Evolutionary conservation across 2,113 vertebrate species (phyloP).

Genomic region (Okapia johnstoni): DNA sequence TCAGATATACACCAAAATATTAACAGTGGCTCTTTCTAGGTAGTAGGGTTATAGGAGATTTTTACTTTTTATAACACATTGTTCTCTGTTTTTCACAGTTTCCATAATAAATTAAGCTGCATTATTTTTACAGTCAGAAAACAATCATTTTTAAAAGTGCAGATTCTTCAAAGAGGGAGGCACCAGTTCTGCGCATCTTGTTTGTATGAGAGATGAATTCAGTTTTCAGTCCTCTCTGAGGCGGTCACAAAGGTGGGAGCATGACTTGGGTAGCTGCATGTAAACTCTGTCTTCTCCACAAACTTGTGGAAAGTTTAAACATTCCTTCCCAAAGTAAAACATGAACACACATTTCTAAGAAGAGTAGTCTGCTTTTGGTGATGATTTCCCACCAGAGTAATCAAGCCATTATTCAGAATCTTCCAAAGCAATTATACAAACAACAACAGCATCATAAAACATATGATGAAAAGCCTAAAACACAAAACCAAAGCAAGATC

Average conservation of each 20-base stretch:
- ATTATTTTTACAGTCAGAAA: not conserved
- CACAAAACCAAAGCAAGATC: constrained; percentile 30
- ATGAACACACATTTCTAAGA: not conserved
- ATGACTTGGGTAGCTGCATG: not conserved
- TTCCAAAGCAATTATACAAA: constrained; percentile 25
- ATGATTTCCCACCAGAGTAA: constrained; percentile 41
- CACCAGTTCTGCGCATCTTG: not conserved
- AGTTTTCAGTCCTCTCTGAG: not conserved
- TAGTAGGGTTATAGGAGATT: not conserved
- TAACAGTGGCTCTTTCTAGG: not conserved
- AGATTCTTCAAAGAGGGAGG: not conserved
- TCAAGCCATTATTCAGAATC: constrained; percentile 26
- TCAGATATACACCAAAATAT: not conserved
- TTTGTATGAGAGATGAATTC: not conserved
- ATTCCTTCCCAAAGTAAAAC: not conserved
- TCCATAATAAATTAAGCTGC: not conserved
- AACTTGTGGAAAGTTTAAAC: not conserved
- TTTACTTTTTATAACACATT: not conserved
- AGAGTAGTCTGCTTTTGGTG: constrained; percentile 4
- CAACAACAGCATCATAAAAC: constrained; percentile 9
- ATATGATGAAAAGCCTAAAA: constrained; percentile 2
- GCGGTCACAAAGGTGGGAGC: not conserved
- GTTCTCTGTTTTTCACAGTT: not conserved
- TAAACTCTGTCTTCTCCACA: not conserved
- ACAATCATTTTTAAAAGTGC: not conserved